Percentiles rank a stretch among this genome's conserved stretches.
These are phyloP conservation scores for Engystomops pustulosus DNA, from an alignment of 2,113 vertebrate genomes.

Conservation along the genomic window DNA sequence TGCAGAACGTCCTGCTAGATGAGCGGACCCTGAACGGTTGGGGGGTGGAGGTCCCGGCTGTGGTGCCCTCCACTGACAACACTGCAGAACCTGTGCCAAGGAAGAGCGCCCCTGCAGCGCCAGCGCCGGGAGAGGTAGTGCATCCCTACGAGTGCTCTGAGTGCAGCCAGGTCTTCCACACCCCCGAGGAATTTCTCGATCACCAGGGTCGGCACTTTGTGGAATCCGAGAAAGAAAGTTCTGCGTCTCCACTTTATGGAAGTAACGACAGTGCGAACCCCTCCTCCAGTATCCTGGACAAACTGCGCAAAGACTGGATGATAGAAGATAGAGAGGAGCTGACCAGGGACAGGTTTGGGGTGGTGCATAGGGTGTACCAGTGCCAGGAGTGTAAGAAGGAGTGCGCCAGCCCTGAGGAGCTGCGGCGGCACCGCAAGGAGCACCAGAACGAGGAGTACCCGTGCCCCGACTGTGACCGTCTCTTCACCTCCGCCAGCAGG, in stretches of 20 bases:
- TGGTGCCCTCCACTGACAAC: constrained; percentile 63
- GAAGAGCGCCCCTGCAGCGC: background rate
- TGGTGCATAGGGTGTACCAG: constrained; percentile 52
- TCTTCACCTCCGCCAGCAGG: constrained; percentile 84
- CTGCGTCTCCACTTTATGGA: constrained; percentile 66
- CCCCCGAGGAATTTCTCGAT: constrained; percentile 87
- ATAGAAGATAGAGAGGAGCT: constrained; percentile 11
- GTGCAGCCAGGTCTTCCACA: constrained; percentile 83
- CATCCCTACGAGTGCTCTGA: constrained; percentile 89
- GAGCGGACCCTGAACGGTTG: constrained; percentile 71
- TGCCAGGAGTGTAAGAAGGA: constrained; percentile 75
- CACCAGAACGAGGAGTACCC: constrained; percentile 64
- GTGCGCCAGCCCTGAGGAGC: constrained; percentile 45
- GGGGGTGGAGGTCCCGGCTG: constrained; percentile 74
- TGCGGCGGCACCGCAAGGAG: constrained; percentile 59
- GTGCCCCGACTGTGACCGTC: constrained; percentile 73
- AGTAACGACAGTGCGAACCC: background rate
- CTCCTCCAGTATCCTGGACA: constrained; percentile 15
- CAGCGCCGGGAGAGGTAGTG: constrained; percentile 62
- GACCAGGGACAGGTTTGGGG: background rate
- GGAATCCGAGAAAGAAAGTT: constrained; percentile 82
- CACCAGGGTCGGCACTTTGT: constrained; percentile 90
- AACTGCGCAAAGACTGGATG: constrained; percentile 32
- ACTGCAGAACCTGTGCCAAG: background rate
- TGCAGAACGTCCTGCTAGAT: constrained; percentile 78